Evolutionary conservation across 2,888 invertebrate species (phyloP).

Genomic region (Sceliomorpha sp.): DNA sequence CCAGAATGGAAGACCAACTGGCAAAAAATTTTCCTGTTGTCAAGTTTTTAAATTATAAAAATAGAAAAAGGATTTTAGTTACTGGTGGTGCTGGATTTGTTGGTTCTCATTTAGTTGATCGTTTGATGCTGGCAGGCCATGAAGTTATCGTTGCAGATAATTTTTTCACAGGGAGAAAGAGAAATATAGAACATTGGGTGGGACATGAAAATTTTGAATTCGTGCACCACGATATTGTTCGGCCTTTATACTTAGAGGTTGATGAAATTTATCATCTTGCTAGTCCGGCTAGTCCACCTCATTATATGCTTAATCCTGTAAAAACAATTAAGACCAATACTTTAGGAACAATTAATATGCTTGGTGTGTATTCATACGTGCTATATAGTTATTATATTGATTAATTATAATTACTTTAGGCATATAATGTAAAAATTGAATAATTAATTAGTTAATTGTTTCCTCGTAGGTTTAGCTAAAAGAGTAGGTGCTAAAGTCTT

Average conservation of each 20-base stretch:
- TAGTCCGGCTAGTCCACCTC: constrained; percentile 99
- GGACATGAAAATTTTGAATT: constrained; percentile 99
- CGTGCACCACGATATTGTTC: constrained; percentile 99
- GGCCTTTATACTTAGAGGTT: constrained; percentile 98
- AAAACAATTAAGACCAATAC: constrained; percentile 99
- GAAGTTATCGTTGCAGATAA: constrained; percentile 98
- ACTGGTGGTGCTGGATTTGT: constrained; percentile 99
- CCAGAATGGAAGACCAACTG: constrained; percentile 82
- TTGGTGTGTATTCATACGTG: constrained; percentile 84
- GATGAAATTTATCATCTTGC: constrained; percentile 99
- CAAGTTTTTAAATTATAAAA: constrained; percentile 94
- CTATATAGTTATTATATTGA: constrained; percentile 8
- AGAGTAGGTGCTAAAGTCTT: constrained; percentile 95
- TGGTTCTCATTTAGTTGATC: constrained; percentile 98
- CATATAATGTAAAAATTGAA: too few species aligned
- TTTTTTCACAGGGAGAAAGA: constrained; percentile 97
- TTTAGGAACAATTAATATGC: constrained; percentile 95
- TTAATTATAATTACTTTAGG: background rate
- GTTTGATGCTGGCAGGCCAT: constrained; percentile 96
- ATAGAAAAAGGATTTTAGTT: constrained; percentile 95
- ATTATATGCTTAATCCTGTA: constrained; percentile 99
- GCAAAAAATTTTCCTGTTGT: constrained; percentile 95
- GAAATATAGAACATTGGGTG: constrained; percentile 99
- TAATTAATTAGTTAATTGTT: too few species aligned
- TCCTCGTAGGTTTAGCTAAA: constrained; percentile 92